These are phyloP conservation scores for Plagodis pulveraria DNA, from an alignment of 2,888 invertebrate genomes.

Conservation along the genomic window DNA sequence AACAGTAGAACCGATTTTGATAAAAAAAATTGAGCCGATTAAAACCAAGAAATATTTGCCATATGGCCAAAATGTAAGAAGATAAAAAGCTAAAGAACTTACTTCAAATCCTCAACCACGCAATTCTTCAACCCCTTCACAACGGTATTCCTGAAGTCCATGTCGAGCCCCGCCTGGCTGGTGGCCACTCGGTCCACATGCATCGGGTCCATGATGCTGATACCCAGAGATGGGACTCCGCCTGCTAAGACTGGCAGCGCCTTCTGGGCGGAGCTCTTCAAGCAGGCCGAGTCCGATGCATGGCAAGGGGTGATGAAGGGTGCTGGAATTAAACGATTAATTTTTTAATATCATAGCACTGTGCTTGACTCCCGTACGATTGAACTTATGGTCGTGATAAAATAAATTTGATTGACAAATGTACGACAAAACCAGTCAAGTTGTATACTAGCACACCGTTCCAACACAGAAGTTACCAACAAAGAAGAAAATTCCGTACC, in stretches of 20 bases:
- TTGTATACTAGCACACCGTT: too few species aligned
- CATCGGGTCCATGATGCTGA: slow-evolving; percentile 68
- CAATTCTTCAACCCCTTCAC: slow-evolving; percentile 68
- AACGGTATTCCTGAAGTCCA: slow-evolving; percentile 67
- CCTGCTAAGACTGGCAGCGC: slow-evolving; percentile 60
- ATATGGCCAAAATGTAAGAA: too few species aligned
- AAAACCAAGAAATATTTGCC: too few species aligned
- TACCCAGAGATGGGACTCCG: slow-evolving; percentile 61
- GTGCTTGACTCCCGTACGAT: background rate
- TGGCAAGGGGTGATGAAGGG: slow-evolving; percentile 65
- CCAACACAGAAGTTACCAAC: too few species aligned
- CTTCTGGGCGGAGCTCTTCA: slow-evolving; percentile 57
- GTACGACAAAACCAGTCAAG: too few species aligned
- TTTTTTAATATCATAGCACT: background rate
- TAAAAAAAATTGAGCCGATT: too few species aligned
- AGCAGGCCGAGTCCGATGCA: slow-evolving; percentile 53
- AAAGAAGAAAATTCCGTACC: too few species aligned
- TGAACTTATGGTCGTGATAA: too few species aligned
- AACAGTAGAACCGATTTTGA: too few species aligned
- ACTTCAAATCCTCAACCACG: slow-evolving; percentile 58
- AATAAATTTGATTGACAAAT: too few species aligned
- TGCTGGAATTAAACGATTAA: slow-evolving; percentile 44
- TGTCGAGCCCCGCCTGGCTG: slow-evolving; percentile 60
- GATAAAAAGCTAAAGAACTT: slow-evolving; percentile 35
- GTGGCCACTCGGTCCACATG: slow-evolving; percentile 53